Evolutionary conservation across 2,113 vertebrate species (phyloP).

Genomic region (Suricata suricatta): DNA sequence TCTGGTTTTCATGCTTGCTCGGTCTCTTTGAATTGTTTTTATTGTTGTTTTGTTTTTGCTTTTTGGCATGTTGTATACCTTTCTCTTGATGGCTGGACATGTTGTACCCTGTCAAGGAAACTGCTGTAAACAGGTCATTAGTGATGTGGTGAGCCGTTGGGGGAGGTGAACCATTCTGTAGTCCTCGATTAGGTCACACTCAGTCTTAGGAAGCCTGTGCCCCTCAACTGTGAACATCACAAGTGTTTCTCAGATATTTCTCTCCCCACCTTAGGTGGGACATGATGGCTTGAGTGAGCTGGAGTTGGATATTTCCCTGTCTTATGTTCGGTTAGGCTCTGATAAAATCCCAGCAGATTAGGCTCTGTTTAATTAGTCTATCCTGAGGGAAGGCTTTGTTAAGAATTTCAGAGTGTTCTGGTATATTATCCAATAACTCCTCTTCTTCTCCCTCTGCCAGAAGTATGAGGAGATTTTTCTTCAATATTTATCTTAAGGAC

Average conservation of each 20-base stretch:
- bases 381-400: not conserved
- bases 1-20: not conserved
- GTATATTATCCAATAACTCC: not conserved
- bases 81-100: not conserved
- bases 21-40: not conserved
- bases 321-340: not conserved
- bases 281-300: not conserved
- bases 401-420: not conserved
- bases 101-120: not conserved
- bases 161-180: not conserved
- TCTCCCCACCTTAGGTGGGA: not conserved
- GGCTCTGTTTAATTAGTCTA: not conserved
- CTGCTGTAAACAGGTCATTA: not conserved
- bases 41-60: not conserved
- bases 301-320: not conserved
- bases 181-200: not conserved
- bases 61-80: not conserved
- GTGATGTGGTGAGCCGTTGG: not conserved
- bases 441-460: not conserved
- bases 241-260: not conserved
- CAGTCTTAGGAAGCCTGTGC: not conserved
- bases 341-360: not conserved
- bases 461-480: not conserved
- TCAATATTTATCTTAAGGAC: not conserved
- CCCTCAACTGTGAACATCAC: not conserved